These are phyloP conservation scores for Platycercus adscitus DNA, from an alignment of 2,113 vertebrate genomes.

Conservation along the genomic window DNA sequence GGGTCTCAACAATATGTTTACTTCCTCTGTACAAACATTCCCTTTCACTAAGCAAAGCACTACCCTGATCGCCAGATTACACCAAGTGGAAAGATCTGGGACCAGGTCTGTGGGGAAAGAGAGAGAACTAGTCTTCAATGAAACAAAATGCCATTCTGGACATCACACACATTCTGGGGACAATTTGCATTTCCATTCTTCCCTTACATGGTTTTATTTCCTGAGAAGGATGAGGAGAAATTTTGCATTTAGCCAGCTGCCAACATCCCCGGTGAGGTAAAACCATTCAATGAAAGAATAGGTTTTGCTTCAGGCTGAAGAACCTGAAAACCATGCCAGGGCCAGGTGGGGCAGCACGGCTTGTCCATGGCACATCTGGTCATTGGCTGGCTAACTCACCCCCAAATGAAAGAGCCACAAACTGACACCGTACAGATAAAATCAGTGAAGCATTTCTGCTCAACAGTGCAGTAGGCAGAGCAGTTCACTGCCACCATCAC, in stretches of 20 bases:
- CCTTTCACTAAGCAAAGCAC: not conserved
- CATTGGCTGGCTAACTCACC: not conserved
- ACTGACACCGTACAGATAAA: not conserved
- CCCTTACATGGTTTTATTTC: not conserved
- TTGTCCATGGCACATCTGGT: not conserved
- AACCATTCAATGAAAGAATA: not conserved
- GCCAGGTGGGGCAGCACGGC: not conserved
- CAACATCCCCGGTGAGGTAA: not conserved
- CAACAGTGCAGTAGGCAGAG: not conserved
- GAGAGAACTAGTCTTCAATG: not conserved
- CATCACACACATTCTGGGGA: not conserved
- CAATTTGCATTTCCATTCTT: not conserved
- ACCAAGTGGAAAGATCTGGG: not conserved
- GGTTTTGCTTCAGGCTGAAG: not conserved
- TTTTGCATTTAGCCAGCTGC: not conserved
- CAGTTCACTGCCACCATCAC: not conserved
- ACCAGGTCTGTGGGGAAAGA: not conserved
- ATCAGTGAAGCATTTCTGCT: not conserved
- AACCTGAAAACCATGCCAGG: not conserved
- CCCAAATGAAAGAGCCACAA: not conserved
- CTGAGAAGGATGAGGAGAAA: not conserved
- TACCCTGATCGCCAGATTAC: not conserved
- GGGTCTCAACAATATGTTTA: constrained; percentile 59
- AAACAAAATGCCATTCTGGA: not conserved
- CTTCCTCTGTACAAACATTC: constrained; percentile 14